Conservation (phyloP, 2,888 invertebrate genomes). For the Drosophila setosimentum region DNA sequence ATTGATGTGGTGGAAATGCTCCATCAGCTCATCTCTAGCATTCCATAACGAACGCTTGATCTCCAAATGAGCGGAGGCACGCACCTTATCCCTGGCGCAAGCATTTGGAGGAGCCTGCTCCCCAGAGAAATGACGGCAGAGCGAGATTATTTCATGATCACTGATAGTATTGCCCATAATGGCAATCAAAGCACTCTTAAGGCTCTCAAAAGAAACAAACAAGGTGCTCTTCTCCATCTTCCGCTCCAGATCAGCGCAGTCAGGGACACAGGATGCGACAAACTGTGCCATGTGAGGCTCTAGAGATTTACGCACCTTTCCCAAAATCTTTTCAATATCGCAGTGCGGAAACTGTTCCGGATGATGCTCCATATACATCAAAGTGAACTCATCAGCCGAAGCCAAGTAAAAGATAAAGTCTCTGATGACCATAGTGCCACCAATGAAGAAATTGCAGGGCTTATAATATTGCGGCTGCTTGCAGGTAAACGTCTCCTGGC, state of each 20-base stretch:
- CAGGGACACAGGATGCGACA: slow-evolving; percentile 88
- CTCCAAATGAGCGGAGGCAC: slow-evolving; percentile 89
- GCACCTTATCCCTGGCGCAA: slow-evolving; percentile 85
- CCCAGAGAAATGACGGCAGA: slow-evolving; percentile 90
- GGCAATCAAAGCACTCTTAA: slow-evolving; percentile 88
- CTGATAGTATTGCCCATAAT: slow-evolving; percentile 90
- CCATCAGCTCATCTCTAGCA: slow-evolving; percentile 88
- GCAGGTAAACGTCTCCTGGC: slow-evolving; percentile 89
- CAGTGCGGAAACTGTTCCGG: slow-evolving; percentile 91
- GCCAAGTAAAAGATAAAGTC: slow-evolving; percentile 91
- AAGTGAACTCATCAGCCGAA: slow-evolving; percentile 94
- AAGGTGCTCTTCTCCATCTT: slow-evolving; percentile 51
- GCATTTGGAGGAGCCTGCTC: slow-evolving; percentile 85
- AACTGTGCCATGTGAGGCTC: slow-evolving; percentile 91
- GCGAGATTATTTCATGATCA: slow-evolving; percentile 92
- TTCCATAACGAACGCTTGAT: slow-evolving; percentile 90
- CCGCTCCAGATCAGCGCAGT: slow-evolving; percentile 50
- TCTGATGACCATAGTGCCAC: slow-evolving; percentile 91
- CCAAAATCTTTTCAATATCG: slow-evolving; percentile 90
- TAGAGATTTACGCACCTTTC: slow-evolving; percentile 89
- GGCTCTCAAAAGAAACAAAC: slow-evolving; percentile 79
- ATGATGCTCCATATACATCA: slow-evolving; percentile 94
- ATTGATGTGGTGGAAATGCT: slow-evolving; percentile 88
- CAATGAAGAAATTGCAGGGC: slow-evolving; percentile 93
- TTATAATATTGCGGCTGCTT: slow-evolving; percentile 91